These are phyloP conservation scores for Conops quadrifasciatus DNA, from an alignment of 2,888 invertebrate species.

Conservation along the genomic window DNA sequence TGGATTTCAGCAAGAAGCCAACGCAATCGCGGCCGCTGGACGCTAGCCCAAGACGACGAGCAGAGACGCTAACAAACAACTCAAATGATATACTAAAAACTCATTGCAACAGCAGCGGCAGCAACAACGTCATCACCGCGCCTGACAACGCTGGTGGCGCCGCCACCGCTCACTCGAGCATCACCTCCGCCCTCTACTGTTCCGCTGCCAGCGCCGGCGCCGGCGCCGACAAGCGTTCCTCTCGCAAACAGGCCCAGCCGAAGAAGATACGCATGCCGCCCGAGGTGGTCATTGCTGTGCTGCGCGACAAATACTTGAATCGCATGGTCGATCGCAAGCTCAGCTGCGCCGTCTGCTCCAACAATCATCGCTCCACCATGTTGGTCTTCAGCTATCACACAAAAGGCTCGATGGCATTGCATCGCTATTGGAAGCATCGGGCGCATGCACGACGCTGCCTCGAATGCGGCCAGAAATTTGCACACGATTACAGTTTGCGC, in stretches of 20 bases:
- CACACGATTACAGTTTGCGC: constrained; percentile 56
- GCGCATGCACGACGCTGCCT: constrained; percentile 48
- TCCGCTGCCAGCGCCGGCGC: not conserved
- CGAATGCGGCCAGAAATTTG: constrained; percentile 55
- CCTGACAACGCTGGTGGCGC: not conserved
- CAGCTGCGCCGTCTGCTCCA: constrained; percentile 58
- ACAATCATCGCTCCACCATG: constrained; percentile 50
- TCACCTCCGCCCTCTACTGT: not conserved
- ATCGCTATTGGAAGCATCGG: constrained; percentile 68
- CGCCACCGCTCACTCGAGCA: not conserved
- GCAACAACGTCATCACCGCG: not conserved
- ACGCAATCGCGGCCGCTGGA: constrained; percentile 6
- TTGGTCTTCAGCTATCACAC: constrained; percentile 66
- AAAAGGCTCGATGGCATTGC: constrained; percentile 66
- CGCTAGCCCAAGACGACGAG: not conserved
- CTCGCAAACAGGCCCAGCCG: constrained; percentile 68
- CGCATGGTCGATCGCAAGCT: constrained; percentile 62
- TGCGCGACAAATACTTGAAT: constrained; percentile 65
- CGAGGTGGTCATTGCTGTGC: constrained; percentile 57
- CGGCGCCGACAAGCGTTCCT: constrained; percentile 59
- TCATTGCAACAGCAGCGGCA: not conserved
- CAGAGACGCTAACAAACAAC: not conserved
- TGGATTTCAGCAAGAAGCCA: constrained; percentile 58
- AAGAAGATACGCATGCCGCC: constrained; percentile 63
- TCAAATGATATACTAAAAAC: not conserved